Percentiles rank a stretch among this genome's conserved stretches.
Conservation (phyloP, 2,888 invertebrate species). For the Lasioglossum morio region DNA sequence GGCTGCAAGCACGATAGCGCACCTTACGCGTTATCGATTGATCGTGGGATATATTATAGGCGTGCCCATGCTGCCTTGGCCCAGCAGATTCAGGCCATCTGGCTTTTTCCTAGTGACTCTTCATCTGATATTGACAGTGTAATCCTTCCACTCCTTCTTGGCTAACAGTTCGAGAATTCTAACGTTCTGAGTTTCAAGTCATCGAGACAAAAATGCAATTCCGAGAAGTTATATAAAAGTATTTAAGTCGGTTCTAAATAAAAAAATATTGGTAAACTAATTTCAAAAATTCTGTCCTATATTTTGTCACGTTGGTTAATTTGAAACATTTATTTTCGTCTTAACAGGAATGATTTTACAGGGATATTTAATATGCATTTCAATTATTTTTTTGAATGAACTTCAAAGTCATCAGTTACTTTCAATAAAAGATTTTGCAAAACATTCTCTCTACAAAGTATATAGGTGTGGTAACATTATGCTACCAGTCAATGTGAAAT, state of each 20-base stretch:
- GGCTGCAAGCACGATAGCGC: constrained; percentile 49
- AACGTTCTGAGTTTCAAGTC: neutral
- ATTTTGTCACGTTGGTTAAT: neutral
- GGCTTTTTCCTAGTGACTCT: neutral
- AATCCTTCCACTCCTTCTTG: neutral
- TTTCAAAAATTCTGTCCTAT: neutral
- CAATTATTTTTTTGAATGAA: neutral
- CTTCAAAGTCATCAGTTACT: neutral
- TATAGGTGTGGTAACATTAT: neutral
- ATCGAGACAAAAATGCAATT: neutral
- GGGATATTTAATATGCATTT: neutral
- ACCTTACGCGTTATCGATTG: constrained; percentile 55
- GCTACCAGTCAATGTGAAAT: neutral
- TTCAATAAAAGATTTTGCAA: no score
- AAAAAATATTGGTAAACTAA: neutral
- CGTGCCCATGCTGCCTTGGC: neutral
- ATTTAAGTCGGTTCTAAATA: neutral
- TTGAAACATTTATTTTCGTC: neutral
- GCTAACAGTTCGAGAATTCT: neutral
- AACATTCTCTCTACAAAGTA: neutral
- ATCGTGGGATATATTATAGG: constrained; percentile 20
- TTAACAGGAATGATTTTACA: neutral
- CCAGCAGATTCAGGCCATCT: neutral
- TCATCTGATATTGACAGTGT: neutral
- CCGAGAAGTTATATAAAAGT: neutral